Percentiles rank a stretch among this genome's conserved stretches.
phyloP scores from a whole-genome alignment of 1,140 invertebrate species.

The Ganaspis sp. region DNA sequence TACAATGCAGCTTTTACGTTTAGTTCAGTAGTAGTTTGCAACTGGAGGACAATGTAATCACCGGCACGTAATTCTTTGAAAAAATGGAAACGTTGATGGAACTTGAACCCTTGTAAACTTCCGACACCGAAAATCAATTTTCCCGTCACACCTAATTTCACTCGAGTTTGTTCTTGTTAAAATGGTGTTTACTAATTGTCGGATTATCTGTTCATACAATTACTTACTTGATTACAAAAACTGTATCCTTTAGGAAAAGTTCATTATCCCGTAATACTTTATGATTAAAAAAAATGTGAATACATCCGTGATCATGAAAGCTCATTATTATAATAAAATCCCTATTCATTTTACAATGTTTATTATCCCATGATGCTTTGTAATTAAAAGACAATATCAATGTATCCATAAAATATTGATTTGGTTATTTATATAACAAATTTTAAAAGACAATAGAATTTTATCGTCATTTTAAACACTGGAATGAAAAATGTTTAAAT shows the following conservation, averaged over 20 bases:
- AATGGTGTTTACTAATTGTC: slow-evolving; percentile 5
- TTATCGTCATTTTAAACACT: too few relatives aligned
- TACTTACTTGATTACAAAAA: not conserved
- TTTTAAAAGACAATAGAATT: too few relatives aligned
- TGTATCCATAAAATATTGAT: too few relatives aligned
- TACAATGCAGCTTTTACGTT: not conserved
- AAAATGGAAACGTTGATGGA: slow-evolving; percentile 13
- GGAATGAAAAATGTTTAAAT: too few relatives aligned
- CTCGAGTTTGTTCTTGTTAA: slow-evolving; percentile 5
- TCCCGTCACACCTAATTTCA: slow-evolving; percentile 6
- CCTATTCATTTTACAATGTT: too few relatives aligned
- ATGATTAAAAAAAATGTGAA: not conserved
- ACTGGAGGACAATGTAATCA: not conserved
- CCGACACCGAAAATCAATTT: slow-evolving; percentile 4
- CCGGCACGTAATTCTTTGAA: slow-evolving; percentile 5
- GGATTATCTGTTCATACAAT: not conserved
- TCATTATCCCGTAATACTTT: not conserved
- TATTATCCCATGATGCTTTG: too few relatives aligned
- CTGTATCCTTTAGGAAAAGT: not conserved
- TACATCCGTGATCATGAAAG: too few relatives aligned
- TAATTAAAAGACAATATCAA: too few relatives aligned
- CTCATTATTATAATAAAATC: too few relatives aligned
- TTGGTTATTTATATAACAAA: too few relatives aligned
- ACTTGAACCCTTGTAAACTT: slow-evolving; percentile 6
- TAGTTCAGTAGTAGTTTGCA: slow-evolving; percentile 1